phyloP scores from a whole-genome alignment of 2,113 vertebrate species.

The Pedetes capensis region DNA sequence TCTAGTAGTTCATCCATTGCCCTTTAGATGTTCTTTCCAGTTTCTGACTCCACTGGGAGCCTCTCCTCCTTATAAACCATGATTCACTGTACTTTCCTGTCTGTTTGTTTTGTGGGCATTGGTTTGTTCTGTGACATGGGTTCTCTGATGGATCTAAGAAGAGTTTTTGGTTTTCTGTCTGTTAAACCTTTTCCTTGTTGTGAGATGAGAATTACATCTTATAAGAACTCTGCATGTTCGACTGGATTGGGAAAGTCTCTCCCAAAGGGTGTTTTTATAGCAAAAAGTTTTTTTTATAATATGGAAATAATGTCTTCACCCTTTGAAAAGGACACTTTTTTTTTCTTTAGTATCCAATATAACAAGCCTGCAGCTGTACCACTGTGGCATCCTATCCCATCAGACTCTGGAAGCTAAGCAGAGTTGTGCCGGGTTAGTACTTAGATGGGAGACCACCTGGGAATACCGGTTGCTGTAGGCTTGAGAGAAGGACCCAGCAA shows the following conservation, averaged over 20 bases:
- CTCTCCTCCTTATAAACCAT: neutral
- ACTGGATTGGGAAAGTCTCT: neutral
- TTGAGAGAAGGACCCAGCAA: no score
- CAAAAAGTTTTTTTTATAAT: neutral
- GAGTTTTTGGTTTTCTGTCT: neutral
- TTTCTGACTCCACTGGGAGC: neutral
- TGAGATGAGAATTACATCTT: neutral
- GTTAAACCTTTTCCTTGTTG: neutral
- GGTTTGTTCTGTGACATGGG: neutral
- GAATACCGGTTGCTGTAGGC: no score
- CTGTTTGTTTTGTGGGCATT: neutral
- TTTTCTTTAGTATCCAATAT: neutral
- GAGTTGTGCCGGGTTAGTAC: no score
- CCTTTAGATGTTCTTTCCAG: no score
- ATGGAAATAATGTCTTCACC: neutral
- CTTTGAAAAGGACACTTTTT: neutral
- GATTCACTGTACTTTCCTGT: neutral
- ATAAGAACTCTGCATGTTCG: neutral
- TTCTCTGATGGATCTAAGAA: neutral
- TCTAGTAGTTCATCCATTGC: neutral
- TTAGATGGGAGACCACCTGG: no score
- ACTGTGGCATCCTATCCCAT: no score
- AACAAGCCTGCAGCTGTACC: no score
- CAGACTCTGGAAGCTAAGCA: no score
- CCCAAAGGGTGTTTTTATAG: neutral